These are phyloP conservation scores for Lasioglossum villosulum DNA, from an alignment of 2,888 invertebrate genomes.

Conservation along the genomic window DNA sequence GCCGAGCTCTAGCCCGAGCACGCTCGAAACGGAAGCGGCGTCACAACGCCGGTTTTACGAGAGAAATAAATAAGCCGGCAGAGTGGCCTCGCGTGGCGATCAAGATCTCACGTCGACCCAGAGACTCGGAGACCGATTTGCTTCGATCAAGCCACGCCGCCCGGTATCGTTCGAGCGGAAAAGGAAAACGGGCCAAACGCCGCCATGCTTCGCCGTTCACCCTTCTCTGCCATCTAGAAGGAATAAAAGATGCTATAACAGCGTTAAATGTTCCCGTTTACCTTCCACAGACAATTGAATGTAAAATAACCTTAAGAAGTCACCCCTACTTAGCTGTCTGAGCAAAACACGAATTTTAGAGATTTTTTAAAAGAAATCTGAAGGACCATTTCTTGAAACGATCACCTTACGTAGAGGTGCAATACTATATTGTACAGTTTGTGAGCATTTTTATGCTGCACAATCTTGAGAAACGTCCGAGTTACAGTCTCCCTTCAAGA, in stretches of 20 bases:
- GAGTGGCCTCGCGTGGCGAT: slow-evolving; percentile 62
- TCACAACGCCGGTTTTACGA: slow-evolving; percentile 58
- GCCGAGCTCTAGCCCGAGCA: slow-evolving; percentile 18
- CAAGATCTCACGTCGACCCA: slow-evolving; percentile 51
- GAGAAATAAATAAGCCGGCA: slow-evolving; percentile 63
- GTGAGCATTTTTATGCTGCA: background rate
- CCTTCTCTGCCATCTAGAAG: slow-evolving; percentile 21
- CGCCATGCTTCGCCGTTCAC: background rate
- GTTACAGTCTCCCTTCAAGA: too few relatives aligned
- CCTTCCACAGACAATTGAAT: background rate
- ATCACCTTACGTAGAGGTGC: background rate
- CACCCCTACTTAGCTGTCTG: background rate
- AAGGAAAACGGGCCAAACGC: slow-evolving; percentile 37
- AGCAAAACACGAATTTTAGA: background rate
- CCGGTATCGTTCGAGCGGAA: slow-evolving; percentile 28
- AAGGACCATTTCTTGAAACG: background rate
- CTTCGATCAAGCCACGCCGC: slow-evolving; percentile 50
- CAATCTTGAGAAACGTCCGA: too few relatives aligned
- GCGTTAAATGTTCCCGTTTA: background rate
- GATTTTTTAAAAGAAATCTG: background rate
- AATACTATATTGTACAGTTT: too few relatives aligned
- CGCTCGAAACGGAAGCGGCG: slow-evolving; percentile 54
- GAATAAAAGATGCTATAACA: slow-evolving; percentile 13
- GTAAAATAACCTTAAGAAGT: background rate
- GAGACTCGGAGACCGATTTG: slow-evolving; percentile 59